Evolutionary conservation across 2,113 vertebrate genomes (phyloP), one percentile per base, ranked within the genome.

Genomic region (Poicephalus meyeri): DNA sequence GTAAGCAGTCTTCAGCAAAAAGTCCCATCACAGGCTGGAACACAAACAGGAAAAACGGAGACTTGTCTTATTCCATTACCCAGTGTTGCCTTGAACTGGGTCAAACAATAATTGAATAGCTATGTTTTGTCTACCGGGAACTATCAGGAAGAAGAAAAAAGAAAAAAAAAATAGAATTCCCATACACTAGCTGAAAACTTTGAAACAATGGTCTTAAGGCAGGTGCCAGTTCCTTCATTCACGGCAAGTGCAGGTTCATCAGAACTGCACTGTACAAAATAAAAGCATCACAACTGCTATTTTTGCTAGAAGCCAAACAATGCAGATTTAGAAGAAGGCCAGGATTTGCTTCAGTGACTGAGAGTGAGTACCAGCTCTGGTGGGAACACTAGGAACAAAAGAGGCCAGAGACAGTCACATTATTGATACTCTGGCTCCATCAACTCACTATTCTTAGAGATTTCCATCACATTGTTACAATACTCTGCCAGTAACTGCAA

Each of bases 251-350:
- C 47, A 72, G 55, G 39, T 87, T 82, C 70, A 76, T 69, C 2
- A 4, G 33, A 95, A 86, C 26, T 50, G 69, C 33, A 31, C 58
- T 84, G 55, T 1, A 60, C 65, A 85, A 66, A 87, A 93, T n/a
- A 85, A 92, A 89, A 16, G 44, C 63, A 76, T 60, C 65, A 82
- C 60, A 93, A 91, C 31, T 82, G 44, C 25, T 79, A 20, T 95
- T 94, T 95, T 97, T 92, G 85, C 84, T 52, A 72, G 39, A 44
- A 93, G 80, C 26, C 72, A 93, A 93, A 95, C 85, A 94, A 90
- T 73, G 81, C 23, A 90, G 71, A 91, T 80, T 80, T 70, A 90
- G 76, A 63, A 89, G 37, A 94, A 80, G 76, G 42, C 44, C 55
- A 74, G 89, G 55, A 66, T 86, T 94, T 83, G 50, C 39, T 80